These are phyloP conservation scores for Euborellia annulipes DNA, from an alignment of 1,140 invertebrate species.

Conservation along the genomic window DNA sequence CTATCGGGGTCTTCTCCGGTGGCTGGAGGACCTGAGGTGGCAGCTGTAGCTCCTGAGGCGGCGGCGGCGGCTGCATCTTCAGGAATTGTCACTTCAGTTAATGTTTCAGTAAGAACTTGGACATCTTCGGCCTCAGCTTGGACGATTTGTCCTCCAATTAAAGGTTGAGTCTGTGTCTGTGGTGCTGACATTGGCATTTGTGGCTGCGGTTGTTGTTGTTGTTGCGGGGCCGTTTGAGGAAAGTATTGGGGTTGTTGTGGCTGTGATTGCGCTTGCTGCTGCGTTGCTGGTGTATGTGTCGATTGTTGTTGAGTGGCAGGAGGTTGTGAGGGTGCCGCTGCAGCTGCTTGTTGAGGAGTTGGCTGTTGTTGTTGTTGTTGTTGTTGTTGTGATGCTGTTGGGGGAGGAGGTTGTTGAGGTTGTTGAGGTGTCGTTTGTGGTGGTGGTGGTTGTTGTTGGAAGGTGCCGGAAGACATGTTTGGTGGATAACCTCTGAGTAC, in stretches of 20 bases:
- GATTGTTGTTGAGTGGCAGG: conserved; percentile 5
- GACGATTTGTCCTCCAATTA: neutral
- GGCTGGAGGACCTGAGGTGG: conserved; percentile 27
- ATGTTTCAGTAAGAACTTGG: too few relatives aligned
- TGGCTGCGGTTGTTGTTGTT: conserved; percentile 28
- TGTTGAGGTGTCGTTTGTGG: conserved; percentile 32
- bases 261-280: conserved; percentile 24
- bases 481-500: too few relatives aligned
- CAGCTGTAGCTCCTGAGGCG: conserved; percentile 9
- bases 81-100: neutral
- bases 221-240: conserved; percentile 27
- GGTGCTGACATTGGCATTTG: conserved; percentile 1
- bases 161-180: conserved; percentile 5
- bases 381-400: conserved; percentile 16
- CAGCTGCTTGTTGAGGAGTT: neutral
- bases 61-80: conserved; percentile 8
- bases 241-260: conserved; percentile 26
- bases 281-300: conserved; percentile 6
- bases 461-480: conserved; percentile 7
- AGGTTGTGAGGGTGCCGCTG: conserved; percentile 7
- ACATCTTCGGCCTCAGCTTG: too few relatives aligned
- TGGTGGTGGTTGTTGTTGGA: conserved; percentile 27
- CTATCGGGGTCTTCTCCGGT: conserved; percentile 45
- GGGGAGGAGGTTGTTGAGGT: conserved; percentile 30
- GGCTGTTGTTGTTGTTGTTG: conserved; percentile 5